These are phyloP conservation scores for Lacanobia oleracea DNA, from an alignment of 2,888 invertebrate species.

Conservation along the genomic window DNA sequence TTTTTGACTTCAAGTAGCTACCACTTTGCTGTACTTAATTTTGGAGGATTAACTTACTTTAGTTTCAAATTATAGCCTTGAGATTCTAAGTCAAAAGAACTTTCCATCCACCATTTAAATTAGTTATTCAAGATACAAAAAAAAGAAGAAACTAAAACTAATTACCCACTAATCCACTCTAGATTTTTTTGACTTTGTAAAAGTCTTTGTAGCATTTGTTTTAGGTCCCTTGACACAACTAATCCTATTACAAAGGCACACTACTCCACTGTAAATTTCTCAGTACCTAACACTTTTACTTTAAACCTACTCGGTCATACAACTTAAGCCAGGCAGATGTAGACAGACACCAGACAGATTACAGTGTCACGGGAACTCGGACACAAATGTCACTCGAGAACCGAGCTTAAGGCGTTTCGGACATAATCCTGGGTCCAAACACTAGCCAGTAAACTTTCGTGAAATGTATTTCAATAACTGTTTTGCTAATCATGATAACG, in stretches of 20 bases:
- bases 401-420: constrained; percentile 60
- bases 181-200: not conserved
- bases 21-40: not conserved
- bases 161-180: constrained; percentile 2
- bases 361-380: constrained; percentile 60
- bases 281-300: constrained; percentile 27
- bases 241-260: constrained; percentile 7
- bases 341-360: constrained; percentile 61
- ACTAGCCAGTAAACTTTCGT: constrained; percentile 28
- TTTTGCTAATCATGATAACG: constrained; percentile 16
- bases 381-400: constrained; percentile 47
- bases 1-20: not conserved
- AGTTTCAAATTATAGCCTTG: not conserved
- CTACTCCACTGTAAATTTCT: not conserved
- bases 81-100: not conserved
- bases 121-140: not conserved
- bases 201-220: constrained; percentile 4
- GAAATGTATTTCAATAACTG: constrained; percentile 45
- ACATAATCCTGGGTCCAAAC: constrained; percentile 51
- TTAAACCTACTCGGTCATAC: constrained; percentile 15
- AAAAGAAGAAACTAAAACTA: not conserved
- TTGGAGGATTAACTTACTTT: not conserved
- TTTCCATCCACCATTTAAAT: not conserved
- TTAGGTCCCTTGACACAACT: not conserved
- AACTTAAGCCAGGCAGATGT: constrained; percentile 44